Percentiles rank a stretch among this genome's conserved stretches.
phyloP scores from a whole-genome alignment of 2,888 invertebrate species.

The Xanthorhoe spadicearia region DNA sequence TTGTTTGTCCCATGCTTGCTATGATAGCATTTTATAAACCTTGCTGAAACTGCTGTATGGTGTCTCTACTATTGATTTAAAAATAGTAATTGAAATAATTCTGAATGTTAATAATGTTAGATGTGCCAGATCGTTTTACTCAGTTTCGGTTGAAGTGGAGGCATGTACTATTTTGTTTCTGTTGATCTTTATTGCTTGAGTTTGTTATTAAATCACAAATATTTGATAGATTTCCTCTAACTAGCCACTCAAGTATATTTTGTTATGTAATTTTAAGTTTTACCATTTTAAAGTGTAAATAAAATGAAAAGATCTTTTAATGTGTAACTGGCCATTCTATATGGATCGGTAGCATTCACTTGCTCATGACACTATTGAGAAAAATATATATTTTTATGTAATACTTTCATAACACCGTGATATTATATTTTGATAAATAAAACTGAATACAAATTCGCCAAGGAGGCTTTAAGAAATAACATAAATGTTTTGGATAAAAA shows the following conservation, averaged over 20 bases:
- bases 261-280: slow-evolving; percentile 84
- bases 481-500: neutral
- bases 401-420: neutral
- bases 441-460: neutral
- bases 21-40: neutral
- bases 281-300: slow-evolving; percentile 77
- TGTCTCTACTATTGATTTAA: slow-evolving; percentile 11
- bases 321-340: slow-evolving; percentile 64
- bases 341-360: slow-evolving; percentile 54
- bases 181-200: slow-evolving; percentile 78
- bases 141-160: slow-evolving; percentile 50
- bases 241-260: slow-evolving; percentile 77
- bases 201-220: slow-evolving; percentile 78
- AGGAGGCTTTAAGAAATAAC: neutral
- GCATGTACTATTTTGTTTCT: slow-evolving; percentile 73
- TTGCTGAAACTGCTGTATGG: slow-evolving; percentile 9
- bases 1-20: slow-evolving; percentile 6
- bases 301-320: slow-evolving; percentile 71
- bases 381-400: slow-evolving; percentile 5
- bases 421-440: slow-evolving; percentile 1
- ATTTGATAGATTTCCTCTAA: slow-evolving; percentile 74
- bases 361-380: slow-evolving; percentile 44
- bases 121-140: slow-evolving; percentile 48
- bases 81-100: slow-evolving; percentile 3
- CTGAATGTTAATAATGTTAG: slow-evolving; percentile 3